Evolutionary conservation across 2,888 invertebrate genomes (phyloP).

Genomic region (Erannis defoliaria): DNA sequence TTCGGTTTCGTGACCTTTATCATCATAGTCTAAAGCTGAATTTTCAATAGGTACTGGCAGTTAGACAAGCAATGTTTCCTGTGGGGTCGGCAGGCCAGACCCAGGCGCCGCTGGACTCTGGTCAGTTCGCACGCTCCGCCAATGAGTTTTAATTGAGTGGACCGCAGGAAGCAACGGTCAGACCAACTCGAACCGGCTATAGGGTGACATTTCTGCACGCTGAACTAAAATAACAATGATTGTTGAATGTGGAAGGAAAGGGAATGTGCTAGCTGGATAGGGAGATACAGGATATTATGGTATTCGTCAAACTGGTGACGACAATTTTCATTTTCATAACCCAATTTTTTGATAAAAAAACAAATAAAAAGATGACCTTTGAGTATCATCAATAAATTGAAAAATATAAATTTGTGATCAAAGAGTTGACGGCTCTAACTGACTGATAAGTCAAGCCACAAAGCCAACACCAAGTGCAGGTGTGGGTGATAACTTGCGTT

Average conservation of each 20-base stretch:
- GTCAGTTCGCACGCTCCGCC: conserved; percentile 81
- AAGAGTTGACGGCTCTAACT: too few species aligned
- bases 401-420: too few species aligned
- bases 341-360: too few species aligned
- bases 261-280: background rate
- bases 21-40: too few species aligned
- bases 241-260: conserved; percentile 6
- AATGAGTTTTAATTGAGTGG: conserved; percentile 84
- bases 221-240: conserved; percentile 13
- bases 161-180: conserved; percentile 76
- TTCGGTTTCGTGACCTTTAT: too few species aligned
- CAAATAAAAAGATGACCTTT: too few species aligned
- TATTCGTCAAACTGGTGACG: background rate
- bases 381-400: too few species aligned
- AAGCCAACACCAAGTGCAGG: too few species aligned
- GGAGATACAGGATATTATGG: background rate
- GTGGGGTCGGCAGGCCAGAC: conserved; percentile 61
- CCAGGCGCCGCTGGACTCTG: conserved; percentile 46
- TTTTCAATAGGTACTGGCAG: too few species aligned
- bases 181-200: conserved; percentile 55
- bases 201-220: conserved; percentile 67
- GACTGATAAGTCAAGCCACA: too few species aligned
- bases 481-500: too few species aligned
- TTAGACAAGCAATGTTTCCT: conserved; percentile 64
- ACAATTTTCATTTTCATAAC: too few species aligned